Evolutionary conservation across 1,140 invertebrate genomes (phyloP), one percentile per base, ranked within the genome.

Genomic region (Tetramorium parvispinum): DNA sequence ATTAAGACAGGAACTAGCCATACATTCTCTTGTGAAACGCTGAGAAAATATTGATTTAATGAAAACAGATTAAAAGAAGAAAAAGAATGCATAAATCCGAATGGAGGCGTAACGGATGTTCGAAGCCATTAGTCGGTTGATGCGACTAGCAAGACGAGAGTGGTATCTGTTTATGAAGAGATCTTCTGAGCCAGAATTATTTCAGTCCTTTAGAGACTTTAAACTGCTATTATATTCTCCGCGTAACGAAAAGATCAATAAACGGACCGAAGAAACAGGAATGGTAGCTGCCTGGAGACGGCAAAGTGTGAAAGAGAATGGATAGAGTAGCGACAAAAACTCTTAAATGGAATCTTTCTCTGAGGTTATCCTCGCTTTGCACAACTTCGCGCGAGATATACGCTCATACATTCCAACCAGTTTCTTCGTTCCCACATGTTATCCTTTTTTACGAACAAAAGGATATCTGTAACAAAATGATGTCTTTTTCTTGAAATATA

Each of bases 281-380:
- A 83, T 46, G 13, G 13, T 49, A 2, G n/a, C 5, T 57, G 51
- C 6, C 65, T 63, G 3, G 37, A 59, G 79, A 57, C n/a, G 24
- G 16, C 13, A 66, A 70, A 70, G 51, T 75, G n/a, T 61, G 53
- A 75, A 75, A 83, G 53, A 83, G 51, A 73, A 82, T 82, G 53
- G 18, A 82, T 82, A 51, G 40, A 82, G 24, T 71, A n/a, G 37
- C 18, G 66, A 82, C 51, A 82, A 82, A 82, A 82, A 71, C 51
- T 8, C 53, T 82, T 82, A 82, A 82, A 82, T 82, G 66, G 66
- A 82, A 82, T 73, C 79, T 82, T 82, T 55, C 51, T 82, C 21
- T 18, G 40, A 73, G 49, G 53, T 82, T 73, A 82, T 73, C 11
- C 53, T 57, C 27, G 68, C 70, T 75, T 59, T 83, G 27, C n/a